These are phyloP conservation scores for Ursus arctos DNA, from an alignment of 2,113 vertebrate species.

Conservation along the genomic window DNA sequence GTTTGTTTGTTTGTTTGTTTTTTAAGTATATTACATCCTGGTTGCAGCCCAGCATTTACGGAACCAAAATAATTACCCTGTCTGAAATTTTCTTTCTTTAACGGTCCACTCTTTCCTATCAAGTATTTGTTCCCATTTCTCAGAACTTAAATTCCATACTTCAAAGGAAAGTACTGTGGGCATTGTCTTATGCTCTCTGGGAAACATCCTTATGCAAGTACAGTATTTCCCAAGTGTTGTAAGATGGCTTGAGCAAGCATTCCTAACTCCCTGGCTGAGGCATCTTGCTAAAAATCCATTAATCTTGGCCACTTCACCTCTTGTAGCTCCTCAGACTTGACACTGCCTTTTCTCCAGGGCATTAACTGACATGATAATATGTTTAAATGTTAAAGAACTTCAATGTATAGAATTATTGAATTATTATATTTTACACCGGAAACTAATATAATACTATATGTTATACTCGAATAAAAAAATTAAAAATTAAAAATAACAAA, in stretches of 20 bases:
- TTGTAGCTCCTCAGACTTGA: background rate
- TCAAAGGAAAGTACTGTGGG: background rate
- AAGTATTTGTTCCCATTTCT: background rate
- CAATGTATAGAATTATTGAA: background rate
- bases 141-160: background rate
- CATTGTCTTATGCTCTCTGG: no score
- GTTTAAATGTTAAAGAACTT: background rate
- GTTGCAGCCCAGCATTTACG: background rate
- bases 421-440: background rate
- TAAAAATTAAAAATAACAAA: background rate
- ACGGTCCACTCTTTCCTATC: background rate
- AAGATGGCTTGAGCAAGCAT: background rate
- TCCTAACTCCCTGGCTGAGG: fast-evolving
- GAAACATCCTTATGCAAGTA: background rate
- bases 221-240: background rate
- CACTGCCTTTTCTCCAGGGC: background rate
- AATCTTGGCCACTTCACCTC: background rate
- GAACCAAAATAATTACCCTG: background rate
- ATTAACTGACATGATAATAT: background rate
- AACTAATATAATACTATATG: background rate
- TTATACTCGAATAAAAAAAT: background rate
- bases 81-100: background rate
- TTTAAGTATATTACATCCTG: background rate
- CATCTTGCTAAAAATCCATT: background rate
- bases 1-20: background rate